phyloP scores from a whole-genome alignment of 1,140 invertebrate species.

The Stegodyphus dumicola region DNA sequence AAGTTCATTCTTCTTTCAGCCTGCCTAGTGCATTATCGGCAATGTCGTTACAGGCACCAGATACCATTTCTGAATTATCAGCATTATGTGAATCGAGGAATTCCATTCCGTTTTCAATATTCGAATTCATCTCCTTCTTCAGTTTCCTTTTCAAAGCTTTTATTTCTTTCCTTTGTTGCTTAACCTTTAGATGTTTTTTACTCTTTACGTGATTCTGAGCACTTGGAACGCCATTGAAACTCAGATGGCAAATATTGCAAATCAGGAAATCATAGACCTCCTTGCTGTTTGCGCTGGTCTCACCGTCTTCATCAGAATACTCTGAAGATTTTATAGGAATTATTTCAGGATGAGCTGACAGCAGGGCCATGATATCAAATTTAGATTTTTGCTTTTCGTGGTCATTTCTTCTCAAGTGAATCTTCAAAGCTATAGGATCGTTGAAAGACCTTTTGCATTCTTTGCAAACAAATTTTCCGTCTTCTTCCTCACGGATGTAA shows the following conservation, averaged over 20 bases:
- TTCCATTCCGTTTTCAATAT: too few species aligned
- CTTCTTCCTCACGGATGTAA: not conserved
- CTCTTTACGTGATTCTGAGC: not conserved
- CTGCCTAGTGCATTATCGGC: too few species aligned
- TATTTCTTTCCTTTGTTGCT: not conserved
- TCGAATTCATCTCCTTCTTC: too few species aligned
- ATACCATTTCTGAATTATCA: too few species aligned
- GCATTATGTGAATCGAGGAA: too few species aligned
- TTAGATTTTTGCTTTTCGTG: not conserved
- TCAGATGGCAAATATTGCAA: not conserved
- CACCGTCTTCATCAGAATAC: not conserved
- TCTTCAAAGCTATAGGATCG: not conserved
- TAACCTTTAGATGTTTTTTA: not conserved
- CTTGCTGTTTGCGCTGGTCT: not conserved
- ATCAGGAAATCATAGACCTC: not conserved
- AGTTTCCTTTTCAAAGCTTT: not conserved
- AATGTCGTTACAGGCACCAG: too few species aligned
- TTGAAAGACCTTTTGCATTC: not conserved
- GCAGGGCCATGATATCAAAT: not conserved
- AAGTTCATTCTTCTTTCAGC: too few species aligned
- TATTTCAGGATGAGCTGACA: not conserved
- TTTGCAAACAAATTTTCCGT: not conserved
- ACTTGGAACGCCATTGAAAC: not conserved
- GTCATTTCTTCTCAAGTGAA: not conserved
- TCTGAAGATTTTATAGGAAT: not conserved